A percentile compares a stretch with the other conserved stretches of the same genome.
phyloP scores from a whole-genome alignment of 2,797 vertebrate species.

The Buphagus erythrorhynchus region DNA sequence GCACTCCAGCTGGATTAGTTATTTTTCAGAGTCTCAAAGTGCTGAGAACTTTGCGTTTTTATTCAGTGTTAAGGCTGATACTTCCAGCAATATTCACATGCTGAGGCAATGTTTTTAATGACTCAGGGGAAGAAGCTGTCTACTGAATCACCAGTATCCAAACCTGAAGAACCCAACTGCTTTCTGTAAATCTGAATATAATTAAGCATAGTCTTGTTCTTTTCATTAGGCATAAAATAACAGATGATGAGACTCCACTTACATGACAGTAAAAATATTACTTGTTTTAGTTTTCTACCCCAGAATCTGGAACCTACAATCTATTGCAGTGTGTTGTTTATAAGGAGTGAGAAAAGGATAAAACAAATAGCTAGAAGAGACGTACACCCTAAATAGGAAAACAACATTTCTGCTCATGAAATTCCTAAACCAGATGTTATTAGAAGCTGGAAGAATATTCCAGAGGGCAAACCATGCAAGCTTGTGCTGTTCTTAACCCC shows the following conservation, averaged over 20 bases:
- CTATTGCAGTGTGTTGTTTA: neutral
- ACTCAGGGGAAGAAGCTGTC: neutral
- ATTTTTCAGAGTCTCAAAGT: neutral
- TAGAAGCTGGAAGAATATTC: neutral
- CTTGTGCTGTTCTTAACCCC: neutral
- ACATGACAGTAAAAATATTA: neutral
- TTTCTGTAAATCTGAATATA: neutral
- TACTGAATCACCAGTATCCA: neutral
- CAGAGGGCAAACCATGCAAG: neutral
- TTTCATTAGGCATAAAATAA: neutral
- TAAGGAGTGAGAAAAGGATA: neutral
- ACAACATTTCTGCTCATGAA: neutral
- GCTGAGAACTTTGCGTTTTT: neutral
- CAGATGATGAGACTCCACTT: neutral
- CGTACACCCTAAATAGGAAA: neutral
- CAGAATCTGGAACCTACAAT: neutral
- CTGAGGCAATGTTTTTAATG: neutral
- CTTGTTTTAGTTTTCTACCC: neutral
- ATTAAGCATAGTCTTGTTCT: neutral
- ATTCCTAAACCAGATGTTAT: neutral
- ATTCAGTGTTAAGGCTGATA: neutral
- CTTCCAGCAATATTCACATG: neutral
- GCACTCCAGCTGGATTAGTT: neutral
- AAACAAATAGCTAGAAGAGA: neutral
- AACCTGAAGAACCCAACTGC: neutral